Evolutionary conservation across 2,888 invertebrate genomes (phyloP).

Genomic region (Leptura quadrifasciata): DNA sequence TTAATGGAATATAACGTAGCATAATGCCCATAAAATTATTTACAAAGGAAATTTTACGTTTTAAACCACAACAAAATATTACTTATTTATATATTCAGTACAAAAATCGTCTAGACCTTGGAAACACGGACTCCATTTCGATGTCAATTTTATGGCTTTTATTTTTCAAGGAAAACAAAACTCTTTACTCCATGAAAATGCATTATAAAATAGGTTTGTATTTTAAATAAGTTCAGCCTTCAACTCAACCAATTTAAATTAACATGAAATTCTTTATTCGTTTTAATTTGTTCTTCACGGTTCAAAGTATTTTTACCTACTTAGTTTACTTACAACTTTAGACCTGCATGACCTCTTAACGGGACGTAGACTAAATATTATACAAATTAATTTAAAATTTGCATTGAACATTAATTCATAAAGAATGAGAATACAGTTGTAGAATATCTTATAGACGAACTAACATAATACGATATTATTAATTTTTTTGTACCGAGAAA

Average conservation of each 20-base stretch:
- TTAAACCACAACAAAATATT: not conserved
- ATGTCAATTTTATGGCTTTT: constrained; percentile 32
- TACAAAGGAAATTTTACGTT: not conserved
- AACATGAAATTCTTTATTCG: constrained; percentile 21
- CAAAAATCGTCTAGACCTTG: not conserved
- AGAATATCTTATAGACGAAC: not conserved
- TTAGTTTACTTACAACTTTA: constrained; percentile 25
- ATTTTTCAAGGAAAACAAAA: constrained; percentile 29
- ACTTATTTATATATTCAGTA: not conserved
- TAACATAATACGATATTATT: not conserved
- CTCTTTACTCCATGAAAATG: constrained; percentile 9
- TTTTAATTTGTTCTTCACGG: constrained; percentile 34
- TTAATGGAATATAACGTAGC: not conserved
- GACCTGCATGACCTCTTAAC: constrained; percentile 18
- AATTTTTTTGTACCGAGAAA: not conserved
- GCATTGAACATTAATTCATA: constrained; percentile 19
- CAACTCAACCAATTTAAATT: constrained; percentile 26
- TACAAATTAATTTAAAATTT: constrained; percentile 19
- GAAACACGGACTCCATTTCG: constrained; percentile 4
- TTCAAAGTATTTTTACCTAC: constrained; percentile 29
- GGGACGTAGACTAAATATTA: constrained; percentile 19
- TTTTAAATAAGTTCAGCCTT: constrained; percentile 33
- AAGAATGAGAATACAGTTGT: constrained; percentile 3
- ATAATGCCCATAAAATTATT: not conserved
- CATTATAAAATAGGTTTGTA: constrained; percentile 24